phyloP scores from a whole-genome alignment of 2,888 invertebrate species.

The Esperia sulphurella region DNA sequence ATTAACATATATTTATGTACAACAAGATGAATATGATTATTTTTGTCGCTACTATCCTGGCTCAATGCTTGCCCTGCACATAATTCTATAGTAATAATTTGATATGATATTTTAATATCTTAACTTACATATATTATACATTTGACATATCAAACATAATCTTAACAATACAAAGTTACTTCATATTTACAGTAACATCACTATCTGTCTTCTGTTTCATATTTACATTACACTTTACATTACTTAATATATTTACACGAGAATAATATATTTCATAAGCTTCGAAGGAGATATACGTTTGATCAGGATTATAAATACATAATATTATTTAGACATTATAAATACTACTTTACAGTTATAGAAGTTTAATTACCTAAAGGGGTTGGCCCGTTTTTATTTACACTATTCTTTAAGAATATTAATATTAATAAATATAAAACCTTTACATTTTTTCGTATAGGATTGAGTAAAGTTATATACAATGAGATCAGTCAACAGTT shows the following conservation, averaged over 20 bases:
- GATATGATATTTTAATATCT: too few species aligned
- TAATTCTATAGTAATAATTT: slow-evolving; percentile 15
- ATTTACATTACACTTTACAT: slow-evolving; percentile 29
- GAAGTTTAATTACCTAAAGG: too few species aligned
- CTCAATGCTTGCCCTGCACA: slow-evolving; percentile 53
- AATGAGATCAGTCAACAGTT: not conserved
- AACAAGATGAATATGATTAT: not conserved
- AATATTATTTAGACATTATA: too few species aligned
- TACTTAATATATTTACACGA: not conserved
- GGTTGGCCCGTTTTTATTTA: too few species aligned
- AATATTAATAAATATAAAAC: too few species aligned
- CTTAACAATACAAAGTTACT: slow-evolving; percentile 26
- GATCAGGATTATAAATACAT: not conserved
- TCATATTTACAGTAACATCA: slow-evolving; percentile 58
- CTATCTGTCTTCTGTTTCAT: slow-evolving; percentile 52
- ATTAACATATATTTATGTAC: slow-evolving; percentile 2
- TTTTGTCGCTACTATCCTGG: slow-evolving; percentile 50
- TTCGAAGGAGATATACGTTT: not conserved
- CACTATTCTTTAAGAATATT: too few species aligned
- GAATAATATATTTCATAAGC: not conserved
- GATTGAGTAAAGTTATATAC: not conserved
- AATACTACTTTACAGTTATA: too few species aligned
- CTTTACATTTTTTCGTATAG: too few species aligned
- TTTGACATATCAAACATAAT: slow-evolving; percentile 29
- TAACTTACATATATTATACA: slow-evolving; percentile 25